Base-by-base conservation (phyloP, 2,797 vertebrate species). In the Eospalax fontanierii region DNA sequence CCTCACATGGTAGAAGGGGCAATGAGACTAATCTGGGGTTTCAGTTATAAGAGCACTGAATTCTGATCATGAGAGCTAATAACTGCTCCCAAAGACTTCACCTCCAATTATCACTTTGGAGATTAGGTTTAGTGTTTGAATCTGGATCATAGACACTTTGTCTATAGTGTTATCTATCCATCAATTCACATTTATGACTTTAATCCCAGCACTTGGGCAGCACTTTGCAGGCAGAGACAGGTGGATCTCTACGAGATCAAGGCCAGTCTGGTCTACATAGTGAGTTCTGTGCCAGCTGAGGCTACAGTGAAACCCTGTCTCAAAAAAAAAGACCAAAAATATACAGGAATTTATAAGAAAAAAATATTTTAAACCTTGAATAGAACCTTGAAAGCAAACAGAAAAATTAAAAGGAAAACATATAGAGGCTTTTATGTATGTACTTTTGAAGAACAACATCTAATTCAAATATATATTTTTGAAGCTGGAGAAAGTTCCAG, bases 381-480 rank as follows among this genome's bases (percentile, higher is more conserved):
- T 30, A 71, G 33, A 28, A 83, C 2, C 12, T 92, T 93, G 21
- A 2, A 15, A 91, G n/a, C 4, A 93, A 87, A 89, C 18, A 78
- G 73, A 63, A 91, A 71, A 1, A 22, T 54, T n/a, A 57, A 65
- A 75, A 73, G 24, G 19, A 87, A 84, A 95, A 57, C 6, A 12
- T 9, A 38, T 35, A 86, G 35, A 57, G 28, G 12, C 26, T 57
- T 61, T 68, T 82, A 35, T 46, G 21, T 15, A 46, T 19, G 7
- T 26, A 57, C 3, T 85, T 94, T 90, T 87, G 68, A 94, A 87
- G 43, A 91, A 59, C 40, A 28, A 63, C 46, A 40, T 18, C 63
- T 70, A 66, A 21, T 35, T 40, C 50, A 82, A 50, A 4, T 90
- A 18, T 61, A 16, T 33, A 54, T 70, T 30, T 50, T 61, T 82